These are phyloP conservation scores for Stenolophus ochropezus DNA, from an alignment of 2,888 invertebrate genomes.

Conservation along the genomic window DNA sequence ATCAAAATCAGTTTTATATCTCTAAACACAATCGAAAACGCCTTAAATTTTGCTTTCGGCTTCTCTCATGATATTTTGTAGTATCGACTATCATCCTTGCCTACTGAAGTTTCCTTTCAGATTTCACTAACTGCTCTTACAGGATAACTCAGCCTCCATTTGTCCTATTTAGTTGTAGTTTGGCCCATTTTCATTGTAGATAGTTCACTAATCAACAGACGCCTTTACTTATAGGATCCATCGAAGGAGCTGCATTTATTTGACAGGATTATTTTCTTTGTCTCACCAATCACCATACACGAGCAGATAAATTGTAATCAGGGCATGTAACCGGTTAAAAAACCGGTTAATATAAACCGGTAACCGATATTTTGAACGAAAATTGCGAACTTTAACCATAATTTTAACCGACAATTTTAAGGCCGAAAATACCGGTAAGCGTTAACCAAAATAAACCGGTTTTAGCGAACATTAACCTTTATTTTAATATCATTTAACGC, in stretches of 20 bases:
- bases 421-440: too few relatives aligned
- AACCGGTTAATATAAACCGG: too few relatives aligned
- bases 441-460: too few relatives aligned
- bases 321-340: too few relatives aligned
- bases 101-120: slow-evolving; percentile 52
- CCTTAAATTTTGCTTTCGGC: slow-evolving; percentile 32
- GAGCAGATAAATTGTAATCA: slow-evolving; percentile 15
- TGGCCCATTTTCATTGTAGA: slow-evolving; percentile 52
- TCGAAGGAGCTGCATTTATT: slow-evolving; percentile 19
- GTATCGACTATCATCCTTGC: slow-evolving; percentile 57
- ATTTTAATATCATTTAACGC: too few relatives aligned
- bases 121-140: slow-evolving; percentile 55
- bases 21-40: slow-evolving; percentile 29
- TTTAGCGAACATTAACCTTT: too few relatives aligned
- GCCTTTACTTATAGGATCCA: slow-evolving; percentile 25
- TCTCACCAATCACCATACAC: slow-evolving; percentile 4
- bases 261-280: slow-evolving; percentile 43
- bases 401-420: too few relatives aligned
- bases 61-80: slow-evolving; percentile 54
- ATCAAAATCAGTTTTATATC: slow-evolving; percentile 19
- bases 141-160: slow-evolving; percentile 53
- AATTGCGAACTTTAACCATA: too few relatives aligned
- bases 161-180: slow-evolving; percentile 50
- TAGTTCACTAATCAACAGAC: slow-evolving; percentile 47
- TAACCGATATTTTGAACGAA: too few relatives aligned